Evolutionary conservation across 2,888 invertebrate genomes (phyloP).

Genomic region (Sylvicola cinctus): DNA sequence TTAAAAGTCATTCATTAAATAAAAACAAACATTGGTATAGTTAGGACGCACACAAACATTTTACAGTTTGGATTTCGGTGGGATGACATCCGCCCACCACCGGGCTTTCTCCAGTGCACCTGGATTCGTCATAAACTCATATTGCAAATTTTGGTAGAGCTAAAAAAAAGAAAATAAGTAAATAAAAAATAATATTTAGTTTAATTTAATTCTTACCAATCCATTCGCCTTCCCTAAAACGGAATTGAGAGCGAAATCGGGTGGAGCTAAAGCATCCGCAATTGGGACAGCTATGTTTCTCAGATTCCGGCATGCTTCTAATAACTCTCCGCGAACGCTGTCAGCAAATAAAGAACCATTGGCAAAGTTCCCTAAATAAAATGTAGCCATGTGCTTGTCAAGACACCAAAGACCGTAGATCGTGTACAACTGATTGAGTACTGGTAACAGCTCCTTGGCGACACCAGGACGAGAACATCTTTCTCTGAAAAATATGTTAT

Average conservation of each 20-base stretch:
- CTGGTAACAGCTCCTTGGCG: slow-evolving; percentile 15
- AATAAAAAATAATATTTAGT: slow-evolving; percentile 4
- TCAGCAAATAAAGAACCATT: slow-evolving; percentile 32
- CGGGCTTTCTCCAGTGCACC: slow-evolving; percentile 46
- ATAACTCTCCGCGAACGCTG: slow-evolving; percentile 41
- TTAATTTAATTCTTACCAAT: slow-evolving; percentile 28
- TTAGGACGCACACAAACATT: too few relatives aligned
- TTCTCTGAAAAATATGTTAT: background rate
- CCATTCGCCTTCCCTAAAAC: slow-evolving; percentile 72
- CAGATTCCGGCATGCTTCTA: slow-evolving; percentile 44
- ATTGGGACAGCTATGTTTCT: slow-evolving; percentile 56
- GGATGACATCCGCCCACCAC: slow-evolving; percentile 48
- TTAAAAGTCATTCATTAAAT: too few relatives aligned
- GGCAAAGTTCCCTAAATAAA: slow-evolving; percentile 34
- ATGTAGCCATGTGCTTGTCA: slow-evolving; percentile 47
- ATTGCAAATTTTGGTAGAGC: slow-evolving; percentile 56
- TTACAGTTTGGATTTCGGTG: slow-evolving; percentile 20
- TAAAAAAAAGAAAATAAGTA: slow-evolving; percentile 16
- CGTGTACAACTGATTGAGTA: slow-evolving; percentile 30
- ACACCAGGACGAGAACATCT: slow-evolving; percentile 19
- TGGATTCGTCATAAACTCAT: slow-evolving; percentile 44
- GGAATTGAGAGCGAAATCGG: slow-evolving; percentile 77
- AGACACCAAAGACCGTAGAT: slow-evolving; percentile 36
- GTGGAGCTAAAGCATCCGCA: slow-evolving; percentile 71
- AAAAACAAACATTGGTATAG: too few relatives aligned